These are phyloP conservation scores for Ashinkailepas kermadecensis DNA, from an alignment of 2,888 invertebrate species.

Conservation along the genomic window DNA sequence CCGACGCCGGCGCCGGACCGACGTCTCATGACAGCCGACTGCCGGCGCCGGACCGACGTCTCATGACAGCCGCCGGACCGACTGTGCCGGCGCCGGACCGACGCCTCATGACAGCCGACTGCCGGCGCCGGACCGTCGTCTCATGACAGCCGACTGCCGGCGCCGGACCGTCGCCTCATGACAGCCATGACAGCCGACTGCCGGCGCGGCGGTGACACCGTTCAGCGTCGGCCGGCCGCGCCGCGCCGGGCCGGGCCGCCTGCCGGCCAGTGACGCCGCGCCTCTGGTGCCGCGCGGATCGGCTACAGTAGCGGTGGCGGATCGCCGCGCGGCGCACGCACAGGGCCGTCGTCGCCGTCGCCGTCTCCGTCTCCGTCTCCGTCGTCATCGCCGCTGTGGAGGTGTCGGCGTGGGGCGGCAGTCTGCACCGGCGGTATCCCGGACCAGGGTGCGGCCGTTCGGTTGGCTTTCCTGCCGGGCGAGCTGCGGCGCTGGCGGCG, in stretches of 20 bases:
- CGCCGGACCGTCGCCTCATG: background rate
- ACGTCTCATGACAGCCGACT: background rate
- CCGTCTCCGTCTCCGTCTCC: too few relatives aligned
- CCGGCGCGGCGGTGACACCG: background rate
- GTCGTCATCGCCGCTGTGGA: too few relatives aligned
- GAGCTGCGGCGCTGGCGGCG: background rate
- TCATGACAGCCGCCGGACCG: too few relatives aligned
- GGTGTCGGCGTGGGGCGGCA: background rate
- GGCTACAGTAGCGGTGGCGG: background rate
- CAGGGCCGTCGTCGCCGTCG: too few relatives aligned
- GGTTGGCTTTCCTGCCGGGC: background rate
- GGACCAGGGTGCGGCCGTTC: background rate
- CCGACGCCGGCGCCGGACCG: too few relatives aligned
- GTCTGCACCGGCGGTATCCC: background rate
- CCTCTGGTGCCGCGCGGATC: background rate
- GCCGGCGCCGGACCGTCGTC: background rate
- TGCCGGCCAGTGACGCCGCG: too few relatives aligned
- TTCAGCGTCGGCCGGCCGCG: background rate
- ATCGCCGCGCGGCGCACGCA: too few relatives aligned
- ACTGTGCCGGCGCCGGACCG: too few relatives aligned
- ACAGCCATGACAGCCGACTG: background rate
- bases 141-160: background rate
- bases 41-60: too few relatives aligned
- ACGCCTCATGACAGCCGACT: background rate
- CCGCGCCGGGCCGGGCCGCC: background rate